Percentiles rank a stretch among this genome's conserved stretches.
Conservation (phyloP, 2,113 vertebrate genomes). For the Hippocampus abdominalis region DNA sequence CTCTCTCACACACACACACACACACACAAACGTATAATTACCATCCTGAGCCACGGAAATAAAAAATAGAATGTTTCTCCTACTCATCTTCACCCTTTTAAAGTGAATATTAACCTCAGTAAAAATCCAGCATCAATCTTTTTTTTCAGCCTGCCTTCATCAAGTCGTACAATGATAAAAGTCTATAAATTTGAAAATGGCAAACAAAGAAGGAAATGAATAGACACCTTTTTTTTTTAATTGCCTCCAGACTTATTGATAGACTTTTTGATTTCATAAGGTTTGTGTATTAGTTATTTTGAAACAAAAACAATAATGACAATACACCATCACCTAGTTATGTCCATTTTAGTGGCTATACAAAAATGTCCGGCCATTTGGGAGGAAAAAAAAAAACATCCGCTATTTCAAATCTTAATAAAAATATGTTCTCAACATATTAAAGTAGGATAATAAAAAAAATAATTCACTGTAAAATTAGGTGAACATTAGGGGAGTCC, state of each 20-base stretch:
- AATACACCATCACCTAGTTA: background rate
- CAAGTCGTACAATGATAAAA: slow-evolving; percentile 34
- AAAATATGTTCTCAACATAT: background rate
- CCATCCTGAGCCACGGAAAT: slow-evolving; percentile 79
- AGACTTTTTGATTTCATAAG: slow-evolving; percentile 6
- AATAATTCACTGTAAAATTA: background rate
- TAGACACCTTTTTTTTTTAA: background rate
- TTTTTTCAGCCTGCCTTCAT: slow-evolving; percentile 31
- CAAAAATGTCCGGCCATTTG: background rate
- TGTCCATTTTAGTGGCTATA: background rate
- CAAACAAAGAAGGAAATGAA: background rate
- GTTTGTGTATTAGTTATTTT: background rate
- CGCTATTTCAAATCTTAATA: background rate
- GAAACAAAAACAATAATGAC: background rate
- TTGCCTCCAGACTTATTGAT: background rate
- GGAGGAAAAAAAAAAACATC: background rate
- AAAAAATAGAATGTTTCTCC: slow-evolving; percentile 63
- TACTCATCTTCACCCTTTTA: slow-evolving; percentile 52
- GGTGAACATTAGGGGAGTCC: background rate
- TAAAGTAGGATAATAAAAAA: background rate
- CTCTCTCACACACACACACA: background rate
- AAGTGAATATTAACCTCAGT: slow-evolving; percentile 71
- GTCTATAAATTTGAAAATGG: slow-evolving; percentile 19
- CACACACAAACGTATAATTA: slow-evolving; percentile 84
- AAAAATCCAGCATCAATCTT: slow-evolving; percentile 62